These are phyloP conservation scores for Phoxinus phoxinus DNA, from an alignment of 2,113 vertebrate genomes.

Conservation along the genomic window DNA sequence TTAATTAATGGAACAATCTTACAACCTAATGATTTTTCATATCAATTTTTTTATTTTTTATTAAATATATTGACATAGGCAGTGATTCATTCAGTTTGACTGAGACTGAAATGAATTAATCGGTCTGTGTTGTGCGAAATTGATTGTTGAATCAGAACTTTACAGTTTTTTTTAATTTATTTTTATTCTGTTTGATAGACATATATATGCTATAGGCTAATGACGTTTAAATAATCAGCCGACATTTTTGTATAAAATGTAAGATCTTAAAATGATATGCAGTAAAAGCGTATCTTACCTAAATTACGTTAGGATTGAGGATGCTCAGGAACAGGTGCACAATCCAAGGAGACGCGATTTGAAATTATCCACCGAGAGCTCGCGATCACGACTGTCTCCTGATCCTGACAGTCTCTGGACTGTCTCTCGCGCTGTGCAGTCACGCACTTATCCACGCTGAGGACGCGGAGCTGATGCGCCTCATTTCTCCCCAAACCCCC, in stretches of 20 bases:
- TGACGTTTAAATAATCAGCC: neutral
- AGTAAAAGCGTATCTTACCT: constrained; percentile 28
- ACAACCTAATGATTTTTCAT: neutral
- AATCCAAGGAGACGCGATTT: neutral
- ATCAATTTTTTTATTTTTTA: no score
- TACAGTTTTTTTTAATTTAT: neutral
- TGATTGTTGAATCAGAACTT: no score
- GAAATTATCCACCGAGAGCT: constrained; percentile 11
- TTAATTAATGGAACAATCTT: neutral
- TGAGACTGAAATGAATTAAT: neutral
- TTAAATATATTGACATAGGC: neutral
- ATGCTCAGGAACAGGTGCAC: constrained; percentile 25
- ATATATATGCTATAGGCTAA: no score
- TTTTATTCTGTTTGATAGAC: neutral
- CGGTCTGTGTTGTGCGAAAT: neutral
- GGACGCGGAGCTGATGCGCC: constrained; percentile 20
- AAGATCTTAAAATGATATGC: neutral
- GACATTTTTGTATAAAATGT: neutral
- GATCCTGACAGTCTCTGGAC: constrained; percentile 19
- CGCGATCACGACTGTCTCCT: constrained; percentile 19
- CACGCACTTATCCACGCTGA: constrained; percentile 50
- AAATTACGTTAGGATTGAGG: neutral
- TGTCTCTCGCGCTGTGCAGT: constrained; percentile 31
- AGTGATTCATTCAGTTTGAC: neutral
- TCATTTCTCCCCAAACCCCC: constrained; percentile 34